phyloP scores from a whole-genome alignment of 2,888 invertebrate genomes.

The Linnaemya vulpina region DNA sequence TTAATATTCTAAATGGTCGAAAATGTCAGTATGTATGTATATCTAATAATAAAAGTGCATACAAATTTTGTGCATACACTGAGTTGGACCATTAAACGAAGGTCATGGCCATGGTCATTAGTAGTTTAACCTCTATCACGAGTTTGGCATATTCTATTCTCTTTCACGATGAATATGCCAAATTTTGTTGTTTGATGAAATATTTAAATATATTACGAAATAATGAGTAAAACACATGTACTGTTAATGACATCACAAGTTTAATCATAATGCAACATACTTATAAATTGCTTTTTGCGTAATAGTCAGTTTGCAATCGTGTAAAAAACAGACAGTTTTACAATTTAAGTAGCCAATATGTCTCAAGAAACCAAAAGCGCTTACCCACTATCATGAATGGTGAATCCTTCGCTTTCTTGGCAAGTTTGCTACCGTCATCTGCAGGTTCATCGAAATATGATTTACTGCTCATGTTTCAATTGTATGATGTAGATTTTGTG shows the following conservation, averaged over 20 bases:
- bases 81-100: slow-evolving; percentile 10
- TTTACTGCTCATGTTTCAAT: slow-evolving; percentile 78
- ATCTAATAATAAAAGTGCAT: no score
- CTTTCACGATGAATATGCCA: not conserved
- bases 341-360: no score
- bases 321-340: no score
- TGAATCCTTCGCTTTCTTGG: slow-evolving; percentile 88
- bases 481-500: not conserved
- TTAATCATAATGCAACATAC: not conserved
- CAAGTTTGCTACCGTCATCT: slow-evolving; percentile 83
- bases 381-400: slow-evolving; percentile 90
- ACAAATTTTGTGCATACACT: no score
- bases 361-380: slow-evolving; percentile 71
- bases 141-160: slow-evolving; percentile 64
- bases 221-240: slow-evolving; percentile 27
- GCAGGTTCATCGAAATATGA: slow-evolving; percentile 79
- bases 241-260: slow-evolving; percentile 23
- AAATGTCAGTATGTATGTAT: no score
- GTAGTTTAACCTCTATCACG: slow-evolving; percentile 25
- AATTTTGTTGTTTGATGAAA: not conserved
- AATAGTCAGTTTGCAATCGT: not conserved
- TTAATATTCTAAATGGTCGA: no score
- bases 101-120: slow-evolving; percentile 53
- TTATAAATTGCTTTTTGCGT: not conserved
- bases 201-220: not conserved